Evolutionary conservation across 2,797 vertebrate genomes (phyloP), one percentile per base, ranked within the genome.

Genomic region (Acestrorhynchus altus): DNA sequence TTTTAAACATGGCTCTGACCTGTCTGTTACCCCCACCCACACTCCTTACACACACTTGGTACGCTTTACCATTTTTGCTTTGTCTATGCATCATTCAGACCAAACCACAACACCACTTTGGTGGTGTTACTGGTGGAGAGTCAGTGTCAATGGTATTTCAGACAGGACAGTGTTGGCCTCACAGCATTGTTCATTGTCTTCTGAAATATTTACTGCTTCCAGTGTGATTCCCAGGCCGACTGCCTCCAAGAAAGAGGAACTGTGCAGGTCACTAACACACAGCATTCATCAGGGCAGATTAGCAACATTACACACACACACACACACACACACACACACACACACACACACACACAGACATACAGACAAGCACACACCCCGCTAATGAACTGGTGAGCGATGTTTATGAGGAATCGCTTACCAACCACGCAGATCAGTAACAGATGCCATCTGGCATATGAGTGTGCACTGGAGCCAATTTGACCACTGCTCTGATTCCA

Each of bases 341-440:
- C 60, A 67, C 83, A 72, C 77, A 72, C 80, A 67, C 80, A 85
- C 79, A 82, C 68, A 64, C 57, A 85, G 75, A 82, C 79, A 59
- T 51, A 76, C 74, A 47, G 12, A 47, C 22, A 61, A 20, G 42
- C 56, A 60, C 76, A 78, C 84, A 83, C 57, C 44, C 47, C 65
- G 86, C 89, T 94, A 94, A 94, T 94, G 92, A 94, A 85, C 93
- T 94, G 94, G 90, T 82, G 90, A 90, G 87, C 85, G 91, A 92
- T 90, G 90, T 93, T 94, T 92, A 93, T 88, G 92, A 90, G 92
- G 90, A 92, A 91, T 87, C 90, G 89, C 79, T 79, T 88, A 91
- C 91, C 81, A 84, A 70, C 83, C 80, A 44, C 1, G 84, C 84
- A 88, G 89, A 92, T 91, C 90, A 86, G 86, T 78, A 88, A 87